Percentiles rank a stretch among this genome's conserved stretches.
phyloP scores from a whole-genome alignment of 2,113 vertebrate genomes.

The Nerophis lumbriciformis region DNA sequence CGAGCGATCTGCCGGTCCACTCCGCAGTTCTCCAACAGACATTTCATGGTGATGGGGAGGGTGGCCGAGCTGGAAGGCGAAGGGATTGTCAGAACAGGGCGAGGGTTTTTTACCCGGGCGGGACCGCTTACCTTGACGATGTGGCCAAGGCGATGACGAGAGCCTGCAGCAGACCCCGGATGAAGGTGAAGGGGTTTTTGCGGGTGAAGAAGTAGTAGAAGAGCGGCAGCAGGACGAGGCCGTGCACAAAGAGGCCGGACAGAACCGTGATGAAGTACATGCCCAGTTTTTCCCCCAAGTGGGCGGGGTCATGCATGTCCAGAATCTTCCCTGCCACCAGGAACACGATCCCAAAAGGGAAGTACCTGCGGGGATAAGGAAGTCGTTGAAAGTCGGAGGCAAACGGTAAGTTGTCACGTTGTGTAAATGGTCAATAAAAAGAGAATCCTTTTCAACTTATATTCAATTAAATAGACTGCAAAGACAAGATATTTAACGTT shows the following conservation, averaged over 20 bases:
- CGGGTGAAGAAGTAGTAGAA: conserved; percentile 77
- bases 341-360: conserved; percentile 87
- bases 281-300: conserved; percentile 79
- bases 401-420: too few relatives aligned
- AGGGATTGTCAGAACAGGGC: too few relatives aligned
- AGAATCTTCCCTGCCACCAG: conserved; percentile 86
- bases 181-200: conserved; percentile 81
- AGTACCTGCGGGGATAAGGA: conserved; percentile 73
- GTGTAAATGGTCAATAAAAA: too few relatives aligned
- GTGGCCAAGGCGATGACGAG: conserved; percentile 79
- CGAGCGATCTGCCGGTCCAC: conserved; percentile 82
- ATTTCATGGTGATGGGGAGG: conserved; percentile 86
- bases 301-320: conserved; percentile 80
- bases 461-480: too few relatives aligned
- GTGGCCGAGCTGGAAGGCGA: conserved; percentile 79
- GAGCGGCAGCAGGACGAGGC: conserved; percentile 75
- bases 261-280: conserved; percentile 82
- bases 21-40: conserved; percentile 84
- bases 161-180: conserved; percentile 81
- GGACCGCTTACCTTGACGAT: conserved; percentile 50
- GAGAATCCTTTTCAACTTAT: too few relatives aligned
- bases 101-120: neutral
- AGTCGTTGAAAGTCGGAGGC: too few relatives aligned
- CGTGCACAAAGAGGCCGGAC: conserved; percentile 76
- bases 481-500: too few relatives aligned